A percentile compares a stretch with the other conserved stretches of the same genome.
phyloP scores from a whole-genome alignment of 2,797 vertebrate species.

The Uromys caudimaculatus region DNA sequence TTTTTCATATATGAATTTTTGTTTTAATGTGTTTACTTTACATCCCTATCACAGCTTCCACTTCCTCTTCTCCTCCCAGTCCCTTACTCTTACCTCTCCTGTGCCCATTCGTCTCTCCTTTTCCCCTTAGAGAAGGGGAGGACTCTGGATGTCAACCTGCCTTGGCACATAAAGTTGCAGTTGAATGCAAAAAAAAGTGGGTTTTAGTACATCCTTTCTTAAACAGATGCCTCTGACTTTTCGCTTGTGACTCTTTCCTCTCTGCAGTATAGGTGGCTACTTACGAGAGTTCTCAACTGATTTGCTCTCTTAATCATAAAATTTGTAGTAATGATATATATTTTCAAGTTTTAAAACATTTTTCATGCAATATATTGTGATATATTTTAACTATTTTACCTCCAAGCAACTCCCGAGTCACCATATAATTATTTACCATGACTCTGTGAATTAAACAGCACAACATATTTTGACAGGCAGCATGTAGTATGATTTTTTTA shows the following conservation, averaged over 20 bases:
- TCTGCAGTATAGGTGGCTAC: not conserved
- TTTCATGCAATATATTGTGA: not conserved
- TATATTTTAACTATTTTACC: not conserved
- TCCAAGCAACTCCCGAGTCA: not conserved
- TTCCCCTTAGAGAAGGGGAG: too few species aligned
- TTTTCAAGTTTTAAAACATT: not conserved
- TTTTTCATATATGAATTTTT: not conserved
- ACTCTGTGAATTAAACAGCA: constrained; percentile 32
- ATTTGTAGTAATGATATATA: constrained; percentile 5
- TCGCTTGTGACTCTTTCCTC: not conserved
- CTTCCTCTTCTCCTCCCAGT: too few species aligned
- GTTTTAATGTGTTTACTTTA: too few species aligned
- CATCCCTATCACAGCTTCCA: too few species aligned
- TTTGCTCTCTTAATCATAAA: constrained; percentile 23
- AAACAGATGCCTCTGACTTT: not conserved
- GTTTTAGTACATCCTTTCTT: not conserved
- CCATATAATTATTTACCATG: not conserved
- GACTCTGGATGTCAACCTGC: too few species aligned
- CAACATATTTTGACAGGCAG: not conserved
- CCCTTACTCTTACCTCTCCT: too few species aligned
- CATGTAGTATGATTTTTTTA: not conserved
- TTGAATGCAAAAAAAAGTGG: not conserved
- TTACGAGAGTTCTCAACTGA: constrained; percentile 15
- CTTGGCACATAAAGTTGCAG: too few species aligned
- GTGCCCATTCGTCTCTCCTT: too few species aligned